phyloP scores from a whole-genome alignment of 2,113 vertebrate genomes.

The Nymphicus hollandicus region DNA sequence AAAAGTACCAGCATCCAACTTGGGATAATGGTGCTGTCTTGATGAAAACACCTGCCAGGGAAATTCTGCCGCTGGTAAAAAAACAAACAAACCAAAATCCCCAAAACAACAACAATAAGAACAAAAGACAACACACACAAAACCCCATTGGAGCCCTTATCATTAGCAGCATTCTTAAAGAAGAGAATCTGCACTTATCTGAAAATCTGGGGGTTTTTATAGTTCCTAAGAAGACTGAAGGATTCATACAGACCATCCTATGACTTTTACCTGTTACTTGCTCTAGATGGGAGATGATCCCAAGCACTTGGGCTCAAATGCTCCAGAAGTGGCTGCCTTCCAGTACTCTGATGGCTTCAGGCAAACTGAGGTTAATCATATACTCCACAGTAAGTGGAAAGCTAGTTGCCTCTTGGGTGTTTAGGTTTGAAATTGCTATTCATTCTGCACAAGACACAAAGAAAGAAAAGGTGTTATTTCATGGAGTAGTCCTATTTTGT shows the following conservation, averaged over 20 bases:
- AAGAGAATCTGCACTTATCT: neutral
- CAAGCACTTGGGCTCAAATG: neutral
- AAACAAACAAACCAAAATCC: neutral
- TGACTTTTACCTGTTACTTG: neutral
- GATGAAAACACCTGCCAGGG: neutral
- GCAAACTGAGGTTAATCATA: neutral
- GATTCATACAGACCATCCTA: neutral
- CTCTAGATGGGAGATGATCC: neutral
- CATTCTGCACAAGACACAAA: neutral
- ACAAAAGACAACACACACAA: neutral
- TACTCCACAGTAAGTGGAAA: neutral
- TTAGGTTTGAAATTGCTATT: neutral
- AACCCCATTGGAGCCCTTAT: fast-evolving
- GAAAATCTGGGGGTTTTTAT: neutral
- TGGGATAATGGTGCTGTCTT: neutral
- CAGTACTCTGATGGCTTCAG: neutral
- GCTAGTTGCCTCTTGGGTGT: neutral
- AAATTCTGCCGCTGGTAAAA: neutral
- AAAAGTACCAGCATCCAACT: neutral
- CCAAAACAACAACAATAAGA: neutral
- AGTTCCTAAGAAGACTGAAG: neutral
- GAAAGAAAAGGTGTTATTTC: neutral
- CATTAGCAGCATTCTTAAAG: neutral
- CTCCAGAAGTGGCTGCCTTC: neutral
- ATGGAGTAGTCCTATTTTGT: neutral